phyloP scores from a whole-genome alignment of 2,888 invertebrate genomes.

The Epistrophe eligans region DNA sequence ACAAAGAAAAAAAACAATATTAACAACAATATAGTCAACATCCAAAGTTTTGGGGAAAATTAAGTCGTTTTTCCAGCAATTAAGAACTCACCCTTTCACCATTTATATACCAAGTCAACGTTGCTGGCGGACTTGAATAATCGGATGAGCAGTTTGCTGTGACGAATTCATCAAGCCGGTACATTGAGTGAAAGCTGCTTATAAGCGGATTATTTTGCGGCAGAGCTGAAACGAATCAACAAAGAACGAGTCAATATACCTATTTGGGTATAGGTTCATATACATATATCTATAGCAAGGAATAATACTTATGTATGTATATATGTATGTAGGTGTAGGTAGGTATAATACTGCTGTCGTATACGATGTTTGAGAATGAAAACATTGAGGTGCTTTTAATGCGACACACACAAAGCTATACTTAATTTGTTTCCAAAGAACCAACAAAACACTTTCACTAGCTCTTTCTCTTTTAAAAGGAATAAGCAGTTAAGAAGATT shows the following conservation, averaged over 20 bases:
- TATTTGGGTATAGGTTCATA: neutral
- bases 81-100: slow-evolving; percentile 79
- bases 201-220: slow-evolving; percentile 82
- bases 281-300: neutral
- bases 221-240: slow-evolving; percentile 78
- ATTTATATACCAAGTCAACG: slow-evolving; percentile 82
- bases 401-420: slow-evolving; percentile 24
- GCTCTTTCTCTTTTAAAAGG: neutral
- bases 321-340: too few relatives aligned
- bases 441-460: slow-evolving; percentile 10
- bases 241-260: slow-evolving; percentile 9
- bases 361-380: slow-evolving; percentile 6
- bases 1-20: neutral
- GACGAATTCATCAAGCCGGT: slow-evolving; percentile 81
- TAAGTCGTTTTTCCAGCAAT: slow-evolving; percentile 1
- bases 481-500: slow-evolving; percentile 45
- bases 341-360: neutral
- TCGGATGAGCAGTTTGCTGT: slow-evolving; percentile 82
- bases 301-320: too few relatives aligned
- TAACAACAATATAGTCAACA: neutral
- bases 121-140: slow-evolving; percentile 81
- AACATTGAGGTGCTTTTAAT: slow-evolving; percentile 29
- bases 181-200: slow-evolving; percentile 80
- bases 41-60: neutral
- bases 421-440: slow-evolving; percentile 24